Conservation (phyloP, 37 sponge, comb jelly and placozoan genomes). For the Crambe crambe region DNA sequence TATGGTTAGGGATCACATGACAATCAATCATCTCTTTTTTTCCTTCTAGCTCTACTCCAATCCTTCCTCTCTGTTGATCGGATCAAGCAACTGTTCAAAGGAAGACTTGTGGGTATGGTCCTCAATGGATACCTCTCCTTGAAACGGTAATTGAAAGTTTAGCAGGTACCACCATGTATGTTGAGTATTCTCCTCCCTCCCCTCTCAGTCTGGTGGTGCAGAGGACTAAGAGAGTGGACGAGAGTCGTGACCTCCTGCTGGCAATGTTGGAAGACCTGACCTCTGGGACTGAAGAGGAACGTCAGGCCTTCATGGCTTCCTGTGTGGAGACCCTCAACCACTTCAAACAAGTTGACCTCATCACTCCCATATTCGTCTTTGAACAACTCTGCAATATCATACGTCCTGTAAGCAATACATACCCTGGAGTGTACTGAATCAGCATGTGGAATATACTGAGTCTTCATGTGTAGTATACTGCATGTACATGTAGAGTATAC, state of each 20-base stretch:
- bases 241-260: conserved; percentile 75
- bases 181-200: conserved; percentile 7
- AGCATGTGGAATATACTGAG: too few species aligned
- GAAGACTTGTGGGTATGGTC: conserved; percentile 75
- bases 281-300: conserved; percentile 86
- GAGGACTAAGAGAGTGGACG: conserved; percentile 89
- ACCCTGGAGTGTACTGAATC: too few species aligned
- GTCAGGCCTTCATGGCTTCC: conserved; percentile 77
- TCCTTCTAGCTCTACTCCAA: conserved; percentile 57
- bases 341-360: conserved; percentile 63
- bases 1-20: neutral
- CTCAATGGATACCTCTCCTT: conserved; percentile 88
- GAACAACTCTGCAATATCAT: conserved; percentile 89
- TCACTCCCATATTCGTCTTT: conserved; percentile 87
- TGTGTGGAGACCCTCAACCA: conserved; percentile 80
- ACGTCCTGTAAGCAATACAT: conserved; percentile 64
- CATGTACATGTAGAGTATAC: too few species aligned
- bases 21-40: too few species aligned
- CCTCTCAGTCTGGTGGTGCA: conserved; percentile 73
- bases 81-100: conserved; percentile 78
- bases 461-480: too few species aligned
- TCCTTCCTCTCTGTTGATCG: conserved; percentile 61
- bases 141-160: conserved; percentile 51
- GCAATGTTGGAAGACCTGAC: conserved; percentile 83
- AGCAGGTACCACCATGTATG: neutral